Conservation (phyloP, 1,140 invertebrate species). For the Drosophila oshimai region DNA sequence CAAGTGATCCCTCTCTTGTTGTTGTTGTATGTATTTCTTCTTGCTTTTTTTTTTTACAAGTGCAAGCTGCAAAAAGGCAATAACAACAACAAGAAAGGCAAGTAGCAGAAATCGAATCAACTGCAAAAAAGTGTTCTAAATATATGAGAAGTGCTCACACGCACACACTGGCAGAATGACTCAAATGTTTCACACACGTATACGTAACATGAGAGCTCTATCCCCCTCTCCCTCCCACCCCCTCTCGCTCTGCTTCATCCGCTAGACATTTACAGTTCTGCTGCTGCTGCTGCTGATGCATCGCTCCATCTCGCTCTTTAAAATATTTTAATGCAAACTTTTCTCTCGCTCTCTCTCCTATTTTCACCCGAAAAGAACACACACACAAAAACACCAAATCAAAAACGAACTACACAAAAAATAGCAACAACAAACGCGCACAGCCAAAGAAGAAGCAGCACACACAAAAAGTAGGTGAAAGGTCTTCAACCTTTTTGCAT, state of each 20-base stretch:
- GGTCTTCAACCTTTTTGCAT: slow-evolving; percentile 80
- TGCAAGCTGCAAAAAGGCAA: neutral
- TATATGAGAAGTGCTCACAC: slow-evolving; percentile 25
- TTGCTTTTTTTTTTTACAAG: neutral
- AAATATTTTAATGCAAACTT: slow-evolving; percentile 39
- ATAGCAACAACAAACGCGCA: slow-evolving; percentile 24
- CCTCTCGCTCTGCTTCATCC: neutral
- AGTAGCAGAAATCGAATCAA: slow-evolving; percentile 22
- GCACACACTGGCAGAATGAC: slow-evolving; percentile 14
- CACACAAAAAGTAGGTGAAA: slow-evolving; percentile 75
- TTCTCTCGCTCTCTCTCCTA: neutral
- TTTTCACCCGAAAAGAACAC: slow-evolving; percentile 1
- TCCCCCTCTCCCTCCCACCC: neutral
- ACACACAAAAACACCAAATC: neutral
- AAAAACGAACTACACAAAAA: slow-evolving; percentile 29
- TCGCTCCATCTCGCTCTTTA: slow-evolving; percentile 9
- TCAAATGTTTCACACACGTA: slow-evolving; percentile 24
- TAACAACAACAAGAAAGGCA: neutral
- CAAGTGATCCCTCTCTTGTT: neutral
- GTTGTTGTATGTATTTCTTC: neutral
- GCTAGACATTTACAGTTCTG: slow-evolving; percentile 24
- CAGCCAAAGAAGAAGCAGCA: slow-evolving; percentile 11
- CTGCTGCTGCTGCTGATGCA: neutral
- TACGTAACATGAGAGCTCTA: slow-evolving; percentile 28
- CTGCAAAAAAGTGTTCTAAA: slow-evolving; percentile 37